phyloP scores from a whole-genome alignment of 2,113 vertebrate species.

The Amphiprion ocellaris region DNA sequence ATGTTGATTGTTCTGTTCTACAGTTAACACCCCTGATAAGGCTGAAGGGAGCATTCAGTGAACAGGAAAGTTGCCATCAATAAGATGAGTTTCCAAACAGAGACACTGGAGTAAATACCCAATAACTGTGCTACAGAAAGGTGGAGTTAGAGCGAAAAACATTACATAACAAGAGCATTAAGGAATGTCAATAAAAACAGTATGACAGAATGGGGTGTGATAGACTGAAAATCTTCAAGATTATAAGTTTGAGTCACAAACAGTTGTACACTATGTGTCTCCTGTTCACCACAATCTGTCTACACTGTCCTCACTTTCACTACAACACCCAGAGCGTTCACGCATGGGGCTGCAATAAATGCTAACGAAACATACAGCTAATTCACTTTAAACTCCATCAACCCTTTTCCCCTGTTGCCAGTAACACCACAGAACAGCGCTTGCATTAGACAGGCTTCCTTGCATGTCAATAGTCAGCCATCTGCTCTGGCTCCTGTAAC shows the following conservation, averaged over 20 bases:
- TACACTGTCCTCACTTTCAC: slow-evolving; percentile 15
- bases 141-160: too few relatives aligned
- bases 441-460: slow-evolving; percentile 69
- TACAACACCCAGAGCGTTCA: slow-evolving; percentile 48
- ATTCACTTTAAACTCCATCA: slow-evolving; percentile 78
- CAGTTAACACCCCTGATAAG: background rate
- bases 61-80: background rate
- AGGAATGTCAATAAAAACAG: too few relatives aligned
- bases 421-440: slow-evolving; percentile 56
- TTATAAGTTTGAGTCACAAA: background rate
- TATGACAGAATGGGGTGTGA: background rate
- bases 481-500: slow-evolving; percentile 64
- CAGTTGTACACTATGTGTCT: background rate
- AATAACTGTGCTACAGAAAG: background rate
- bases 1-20: background rate
- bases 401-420: slow-evolving; percentile 60
- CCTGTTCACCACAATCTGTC: slow-evolving; percentile 4
- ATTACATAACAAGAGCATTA: too few relatives aligned
- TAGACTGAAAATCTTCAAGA: background rate
- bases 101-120: background rate
- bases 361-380: slow-evolving; percentile 71
- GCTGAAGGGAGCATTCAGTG: background rate
- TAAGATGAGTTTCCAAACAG: background rate
- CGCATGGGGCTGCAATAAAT: slow-evolving; percentile 54
- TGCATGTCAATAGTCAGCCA: slow-evolving; percentile 74